Evolutionary conservation across 2,888 invertebrate genomes (phyloP), one percentile per base, ranked within the genome.

Genomic region (Acanthosepion esculentum): DNA sequence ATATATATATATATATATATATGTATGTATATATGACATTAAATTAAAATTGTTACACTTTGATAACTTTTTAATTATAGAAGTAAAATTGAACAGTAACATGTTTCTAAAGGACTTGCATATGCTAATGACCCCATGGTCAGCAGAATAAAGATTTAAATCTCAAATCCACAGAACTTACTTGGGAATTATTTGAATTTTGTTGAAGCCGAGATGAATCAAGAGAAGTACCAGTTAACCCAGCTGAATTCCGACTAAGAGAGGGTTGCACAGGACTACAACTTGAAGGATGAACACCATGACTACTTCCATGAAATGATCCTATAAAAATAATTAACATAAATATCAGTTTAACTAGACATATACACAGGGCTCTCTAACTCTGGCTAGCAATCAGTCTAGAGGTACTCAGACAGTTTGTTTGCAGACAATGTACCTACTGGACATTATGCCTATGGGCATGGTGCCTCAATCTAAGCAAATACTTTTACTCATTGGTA

Each of bases 301-400:
- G 93, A 53, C 93, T 93, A 93, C 93, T 93, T 93, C 93, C 93
- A 53, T 93, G 93, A 93, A 53, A 93, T 93, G 93, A 93, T 15
- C 93, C 93, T 93, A 93, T 2, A 53, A 53, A n/a, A 93, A 53
- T 41, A 92, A 92, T 48, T 8, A 48, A 23, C 26, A 20, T 29
- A 78, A n/a, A 78, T 33, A 20, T 26, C 26, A 33, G 48, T 92
- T 92, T 8, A 92, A 33, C 48, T 48, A 4, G 8, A 92, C 92
- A 41, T 4, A 91, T 3, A 23, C 48, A 48, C n/a, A n/a, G n/a
- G n/a, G n/a, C 41, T 23, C n/a, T 12, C 12, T 12, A 91, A 0
- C 20, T 29, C 20, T 7, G 0, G 2, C 20, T 41, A 29, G 41
- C 33, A 48, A n/a, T 91, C 20, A 41, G 1, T 41, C 18, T n/a